A percentile compares a stretch with the other conserved stretches of the same genome.
Evolutionary conservation across 2,888 invertebrate species (phyloP).

Genomic region (Crepidodera aurea): DNA sequence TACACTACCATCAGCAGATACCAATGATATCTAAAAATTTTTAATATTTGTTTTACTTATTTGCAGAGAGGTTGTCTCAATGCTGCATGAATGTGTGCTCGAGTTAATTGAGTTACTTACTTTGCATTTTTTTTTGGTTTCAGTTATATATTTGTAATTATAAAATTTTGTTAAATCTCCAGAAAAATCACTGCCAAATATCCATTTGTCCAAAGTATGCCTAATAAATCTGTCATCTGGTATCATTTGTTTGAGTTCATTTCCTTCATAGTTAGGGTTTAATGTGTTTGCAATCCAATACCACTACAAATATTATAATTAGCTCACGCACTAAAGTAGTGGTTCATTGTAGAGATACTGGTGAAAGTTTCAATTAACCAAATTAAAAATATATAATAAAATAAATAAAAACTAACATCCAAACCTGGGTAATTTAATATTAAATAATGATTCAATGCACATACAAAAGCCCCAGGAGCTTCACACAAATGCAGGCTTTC

Average conservation of each 20-base stretch:
- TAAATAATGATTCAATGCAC: slow-evolving; percentile 88
- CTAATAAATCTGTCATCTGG: slow-evolving; percentile 87
- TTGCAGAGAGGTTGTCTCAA: too few relatives aligned
- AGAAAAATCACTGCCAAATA: slow-evolving; percentile 84
- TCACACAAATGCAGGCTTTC: slow-evolving; percentile 92
- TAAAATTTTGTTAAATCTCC: slow-evolving; percentile 80
- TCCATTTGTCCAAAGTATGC: slow-evolving; percentile 81
- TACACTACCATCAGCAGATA: slow-evolving; percentile 95
- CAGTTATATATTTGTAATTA: slow-evolving; percentile 73
- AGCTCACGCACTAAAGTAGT: too few relatives aligned
- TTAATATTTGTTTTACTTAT: too few relatives aligned
- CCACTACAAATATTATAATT: slow-evolving; percentile 73
- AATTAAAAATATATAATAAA: too few relatives aligned
- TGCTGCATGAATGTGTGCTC: too few relatives aligned
- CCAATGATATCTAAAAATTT: slow-evolving; percentile 67
- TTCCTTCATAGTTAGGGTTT: slow-evolving; percentile 93
- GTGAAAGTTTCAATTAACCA: too few relatives aligned
- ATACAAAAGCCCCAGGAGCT: slow-evolving; percentile 95
- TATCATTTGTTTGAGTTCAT: slow-evolving; percentile 74
- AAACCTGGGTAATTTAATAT: slow-evolving; percentile 64
- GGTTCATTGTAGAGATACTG: too few relatives aligned
- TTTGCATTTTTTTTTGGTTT: slow-evolving; percentile 48
- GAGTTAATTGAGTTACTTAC: too few relatives aligned
- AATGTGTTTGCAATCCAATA: slow-evolving; percentile 86
- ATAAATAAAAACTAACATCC: slow-evolving; percentile 25